phyloP scores from a whole-genome alignment of 2,113 vertebrate genomes.

The Emydura subglobosa region DNA sequence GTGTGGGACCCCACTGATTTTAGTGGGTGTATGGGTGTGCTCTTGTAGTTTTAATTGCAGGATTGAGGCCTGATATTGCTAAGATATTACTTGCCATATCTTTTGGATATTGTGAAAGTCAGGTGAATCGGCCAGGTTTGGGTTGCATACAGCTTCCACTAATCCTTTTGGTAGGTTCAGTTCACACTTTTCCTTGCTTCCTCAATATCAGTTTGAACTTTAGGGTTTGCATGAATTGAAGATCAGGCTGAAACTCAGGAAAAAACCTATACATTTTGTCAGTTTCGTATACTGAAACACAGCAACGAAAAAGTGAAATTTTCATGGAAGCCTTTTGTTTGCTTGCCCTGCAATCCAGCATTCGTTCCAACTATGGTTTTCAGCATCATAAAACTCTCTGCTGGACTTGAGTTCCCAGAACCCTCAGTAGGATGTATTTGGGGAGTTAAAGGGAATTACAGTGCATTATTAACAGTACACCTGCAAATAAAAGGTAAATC shows the following conservation, averaged over 20 bases:
- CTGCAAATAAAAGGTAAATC: not conserved
- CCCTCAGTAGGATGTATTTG: not conserved
- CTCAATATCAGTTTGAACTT: not conserved
- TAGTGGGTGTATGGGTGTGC: too few species aligned
- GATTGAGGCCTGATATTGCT: not conserved
- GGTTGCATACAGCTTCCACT: not conserved
- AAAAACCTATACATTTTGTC: not conserved
- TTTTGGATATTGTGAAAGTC: not conserved
- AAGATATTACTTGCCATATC: rapidly evolving
- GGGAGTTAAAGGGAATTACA: rapidly evolving
- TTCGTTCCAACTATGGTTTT: not conserved
- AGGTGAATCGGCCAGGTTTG: not conserved
- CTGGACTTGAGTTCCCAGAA: rapidly evolving
- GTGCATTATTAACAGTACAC: not conserved
- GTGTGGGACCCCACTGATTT: not conserved
- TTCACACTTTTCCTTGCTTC: not conserved
- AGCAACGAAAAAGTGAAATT: rapidly evolving
- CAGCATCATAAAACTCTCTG: rapidly evolving
- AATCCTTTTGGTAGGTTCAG: not conserved
- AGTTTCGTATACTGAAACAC: not conserved
- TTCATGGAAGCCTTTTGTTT: not conserved
- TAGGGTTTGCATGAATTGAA: not conserved
- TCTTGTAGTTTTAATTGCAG: not conserved
- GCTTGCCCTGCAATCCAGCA: not conserved
- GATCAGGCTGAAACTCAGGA: rapidly evolving